Conservation (phyloP, 2,888 invertebrate species). For the Shargacucullia verbasci region DNA sequence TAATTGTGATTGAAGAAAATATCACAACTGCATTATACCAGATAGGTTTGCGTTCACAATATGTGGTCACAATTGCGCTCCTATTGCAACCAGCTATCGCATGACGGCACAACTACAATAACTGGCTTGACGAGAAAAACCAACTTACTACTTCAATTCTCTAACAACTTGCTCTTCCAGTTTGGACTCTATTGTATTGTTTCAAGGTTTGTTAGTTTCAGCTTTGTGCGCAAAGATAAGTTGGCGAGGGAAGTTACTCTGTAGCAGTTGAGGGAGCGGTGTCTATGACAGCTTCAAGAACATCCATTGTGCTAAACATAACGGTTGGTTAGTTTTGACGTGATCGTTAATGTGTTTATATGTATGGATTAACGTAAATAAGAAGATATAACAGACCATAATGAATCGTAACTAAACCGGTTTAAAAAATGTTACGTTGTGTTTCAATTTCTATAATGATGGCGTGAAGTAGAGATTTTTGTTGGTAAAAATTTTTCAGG, state of each 20-base stretch:
- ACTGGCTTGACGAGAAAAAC: conserved; percentile 38
- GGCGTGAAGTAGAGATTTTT: background rate
- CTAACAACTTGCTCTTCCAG: conserved; percentile 7
- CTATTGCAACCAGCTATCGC: conserved; percentile 58
- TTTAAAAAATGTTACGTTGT: conserved; percentile 5
- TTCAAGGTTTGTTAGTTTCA: conserved; percentile 2
- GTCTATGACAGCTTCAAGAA: conserved; percentile 47
- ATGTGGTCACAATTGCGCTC: conserved; percentile 27
- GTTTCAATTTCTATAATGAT: conserved; percentile 2
- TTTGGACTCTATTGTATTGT: conserved; percentile 11
- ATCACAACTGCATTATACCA: conserved; percentile 29
- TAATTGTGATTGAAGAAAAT: conserved; percentile 22
- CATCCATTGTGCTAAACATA: conserved; percentile 45
- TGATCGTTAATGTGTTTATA: conserved; percentile 22
- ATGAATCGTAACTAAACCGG: conserved; percentile 10
- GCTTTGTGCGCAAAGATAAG: conserved; percentile 3
- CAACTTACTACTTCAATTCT: conserved; percentile 6
- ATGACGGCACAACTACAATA: conserved; percentile 60
- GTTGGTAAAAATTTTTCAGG: conserved; percentile 28
- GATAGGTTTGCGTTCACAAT: conserved; percentile 25
- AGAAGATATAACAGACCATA: conserved; percentile 1
- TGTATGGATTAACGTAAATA: conserved; percentile 26
- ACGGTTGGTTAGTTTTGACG: conserved; percentile 35
- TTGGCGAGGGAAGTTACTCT: conserved; percentile 24
- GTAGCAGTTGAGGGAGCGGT: conserved; percentile 38